Evolutionary conservation across 1,140 invertebrate species (phyloP), one percentile per base, ranked within the genome.

Genomic region (Cephus cinctus): DNA sequence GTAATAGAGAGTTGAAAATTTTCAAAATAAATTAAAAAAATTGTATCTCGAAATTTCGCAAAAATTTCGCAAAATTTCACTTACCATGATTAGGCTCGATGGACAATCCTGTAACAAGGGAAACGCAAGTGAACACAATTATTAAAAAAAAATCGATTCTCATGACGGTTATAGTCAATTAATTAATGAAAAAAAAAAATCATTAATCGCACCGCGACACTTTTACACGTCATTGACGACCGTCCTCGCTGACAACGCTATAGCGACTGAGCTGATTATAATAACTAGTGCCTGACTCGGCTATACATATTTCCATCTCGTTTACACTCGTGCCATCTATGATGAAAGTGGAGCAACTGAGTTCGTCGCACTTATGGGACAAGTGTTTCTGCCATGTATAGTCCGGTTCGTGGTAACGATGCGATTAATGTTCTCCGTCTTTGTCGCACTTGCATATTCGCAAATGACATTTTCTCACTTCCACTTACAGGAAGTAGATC

Each of bases 251-350:
- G 45, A 40, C 22, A 25, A 36, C 22, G 1, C 15, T 39, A 18
- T 40, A 47, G 38, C 25, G 36, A 47, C 45, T 47, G 45, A 47
- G 39, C 38, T 35, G 39, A 47, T 39, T 47, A 40, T 21, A 47
- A 39, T 38, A 25, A 35, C 30, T 9, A 16, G n/a, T 22, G 11
- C 18, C n/a, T 4, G 31, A 22, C 43, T 34, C 45, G 45, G 3
- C 15, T 6, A 36, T 1, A 8, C 18, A 14, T 18, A 35, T 46
- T 20, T 34, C 22, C 34, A 15, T 18, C 2, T 11, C 12, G 25
- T 36, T 46, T 36, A 32, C 40, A 21, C 19, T 22, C 19, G 9
- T 22, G 19, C 16, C n/a, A 22, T 42, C n/a, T n/a, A n/a, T 4
- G 15, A 4, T 14, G 12, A 27, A 25, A 5, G 8, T 18, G 19